Evolutionary conservation across 2,797 vertebrate species (phyloP).

Genomic region (Salarias fasciatus): DNA sequence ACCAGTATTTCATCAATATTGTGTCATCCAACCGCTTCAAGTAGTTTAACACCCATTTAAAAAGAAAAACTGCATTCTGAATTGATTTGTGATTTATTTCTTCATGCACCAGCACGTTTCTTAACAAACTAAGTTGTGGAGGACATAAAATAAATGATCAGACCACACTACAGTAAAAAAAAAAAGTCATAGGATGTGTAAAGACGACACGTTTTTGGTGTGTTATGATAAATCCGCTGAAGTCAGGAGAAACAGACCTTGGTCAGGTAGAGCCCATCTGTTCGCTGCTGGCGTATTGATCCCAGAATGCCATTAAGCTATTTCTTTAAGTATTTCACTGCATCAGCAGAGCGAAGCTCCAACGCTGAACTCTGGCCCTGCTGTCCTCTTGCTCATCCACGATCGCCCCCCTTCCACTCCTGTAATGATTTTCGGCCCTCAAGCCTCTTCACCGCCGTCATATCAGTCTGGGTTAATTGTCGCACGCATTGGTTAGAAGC

Average conservation of each 20-base stretch:
- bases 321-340: slow-evolving; percentile 68
- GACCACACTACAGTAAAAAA: slow-evolving; percentile 3
- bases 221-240: slow-evolving; percentile 53
- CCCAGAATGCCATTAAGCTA: slow-evolving; percentile 67
- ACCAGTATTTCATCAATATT: too few relatives aligned
- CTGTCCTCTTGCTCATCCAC: slow-evolving; percentile 17
- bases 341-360: slow-evolving; percentile 67
- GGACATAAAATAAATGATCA: slow-evolving; percentile 6
- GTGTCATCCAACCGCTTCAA: too few relatives aligned
- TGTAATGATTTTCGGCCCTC: slow-evolving; percentile 36
- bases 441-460: not conserved
- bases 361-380: slow-evolving; percentile 23
- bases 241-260: slow-evolving; percentile 50
- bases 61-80: too few relatives aligned
- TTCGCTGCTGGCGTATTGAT: slow-evolving; percentile 70
- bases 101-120: too few relatives aligned
- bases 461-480: not conserved
- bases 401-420: slow-evolving; percentile 10
- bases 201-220: slow-evolving; percentile 36
- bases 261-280: slow-evolving; percentile 64
- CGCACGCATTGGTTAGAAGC: not conserved
- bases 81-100: too few relatives aligned
- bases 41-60: too few relatives aligned
- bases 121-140: not conserved
- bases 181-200: slow-evolving; percentile 13